Conservation (phyloP, 2,797 vertebrate species). For the Cheracebus regulus region DNA sequence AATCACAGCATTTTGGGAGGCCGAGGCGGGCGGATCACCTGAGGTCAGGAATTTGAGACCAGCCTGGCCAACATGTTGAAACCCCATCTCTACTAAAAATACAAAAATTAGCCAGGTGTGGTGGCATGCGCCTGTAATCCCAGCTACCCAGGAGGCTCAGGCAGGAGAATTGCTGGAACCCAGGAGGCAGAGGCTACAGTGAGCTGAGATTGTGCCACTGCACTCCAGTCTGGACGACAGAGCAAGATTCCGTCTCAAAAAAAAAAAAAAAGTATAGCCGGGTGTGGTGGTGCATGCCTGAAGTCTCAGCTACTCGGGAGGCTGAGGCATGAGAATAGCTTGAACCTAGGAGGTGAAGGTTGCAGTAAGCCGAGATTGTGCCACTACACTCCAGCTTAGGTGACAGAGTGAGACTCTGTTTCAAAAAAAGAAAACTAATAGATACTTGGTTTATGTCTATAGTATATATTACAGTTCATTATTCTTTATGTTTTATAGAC, state of each 20-base stretch:
- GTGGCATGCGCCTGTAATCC: too few relatives aligned
- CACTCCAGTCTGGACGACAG: too few relatives aligned
- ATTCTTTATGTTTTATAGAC: background rate
- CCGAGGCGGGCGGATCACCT: background rate
- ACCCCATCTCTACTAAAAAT: too few relatives aligned
- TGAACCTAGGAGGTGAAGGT: background rate
- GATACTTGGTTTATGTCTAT: background rate
- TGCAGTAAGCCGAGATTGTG: background rate
- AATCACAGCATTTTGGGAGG: background rate
- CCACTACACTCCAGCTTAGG: background rate
- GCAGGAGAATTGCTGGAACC: too few relatives aligned
- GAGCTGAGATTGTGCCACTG: too few relatives aligned
- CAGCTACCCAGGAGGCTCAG: too few relatives aligned
- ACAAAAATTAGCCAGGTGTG: too few relatives aligned
- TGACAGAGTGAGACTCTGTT: background rate
- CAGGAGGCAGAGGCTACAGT: too few relatives aligned
- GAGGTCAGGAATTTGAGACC: too few relatives aligned
- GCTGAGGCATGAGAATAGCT: background rate
- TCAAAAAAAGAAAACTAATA: background rate
- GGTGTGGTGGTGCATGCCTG: background rate
- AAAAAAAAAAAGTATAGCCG: background rate
- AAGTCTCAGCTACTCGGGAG: background rate
- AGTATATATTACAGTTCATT: background rate
- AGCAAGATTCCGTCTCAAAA: too few relatives aligned
- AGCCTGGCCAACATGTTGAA: too few relatives aligned